A percentile compares a stretch with the other conserved stretches of the same genome.
phyloP scores from a whole-genome alignment of 2,888 invertebrate genomes.

The Euproctis similis region DNA sequence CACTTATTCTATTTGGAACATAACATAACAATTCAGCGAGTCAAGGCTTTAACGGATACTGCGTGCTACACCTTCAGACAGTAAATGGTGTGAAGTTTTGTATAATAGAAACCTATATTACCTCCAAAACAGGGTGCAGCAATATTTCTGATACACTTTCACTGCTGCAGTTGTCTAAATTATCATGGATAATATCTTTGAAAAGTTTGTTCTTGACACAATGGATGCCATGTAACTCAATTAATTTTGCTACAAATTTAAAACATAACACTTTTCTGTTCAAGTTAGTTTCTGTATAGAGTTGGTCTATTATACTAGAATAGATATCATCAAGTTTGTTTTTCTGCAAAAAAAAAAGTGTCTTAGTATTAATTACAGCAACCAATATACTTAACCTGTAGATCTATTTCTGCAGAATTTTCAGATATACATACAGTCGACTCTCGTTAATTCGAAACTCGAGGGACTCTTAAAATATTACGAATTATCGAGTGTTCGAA shows the following conservation, averaged over 20 bases:
- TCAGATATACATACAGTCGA: too few species aligned
- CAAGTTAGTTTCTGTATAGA: conserved; percentile 49
- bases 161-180: conserved; percentile 46
- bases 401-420: too few species aligned
- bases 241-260: conserved; percentile 37
- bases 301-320: conserved; percentile 39
- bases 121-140: conserved; percentile 44
- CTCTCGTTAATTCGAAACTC: too few species aligned
- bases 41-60: too few species aligned
- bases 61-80: too few species aligned
- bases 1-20: too few species aligned
- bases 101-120: conserved; percentile 22
- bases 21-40: too few species aligned
- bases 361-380: too few species aligned
- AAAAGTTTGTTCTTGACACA: conserved; percentile 46
- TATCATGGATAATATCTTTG: conserved; percentile 44
- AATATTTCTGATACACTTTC: conserved; percentile 44
- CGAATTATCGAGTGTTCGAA: too few species aligned
- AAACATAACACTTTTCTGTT: conserved; percentile 47
- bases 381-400: too few species aligned
- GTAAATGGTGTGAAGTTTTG: too few species aligned
- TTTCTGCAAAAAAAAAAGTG: conserved; percentile 42
- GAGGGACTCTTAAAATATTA: too few species aligned
- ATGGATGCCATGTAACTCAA: conserved; percentile 43
- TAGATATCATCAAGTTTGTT: conserved; percentile 43